Evolutionary conservation across 2,113 vertebrate genomes (phyloP), one percentile per base, ranked within the genome.

Genomic region (Gallinago media): DNA sequence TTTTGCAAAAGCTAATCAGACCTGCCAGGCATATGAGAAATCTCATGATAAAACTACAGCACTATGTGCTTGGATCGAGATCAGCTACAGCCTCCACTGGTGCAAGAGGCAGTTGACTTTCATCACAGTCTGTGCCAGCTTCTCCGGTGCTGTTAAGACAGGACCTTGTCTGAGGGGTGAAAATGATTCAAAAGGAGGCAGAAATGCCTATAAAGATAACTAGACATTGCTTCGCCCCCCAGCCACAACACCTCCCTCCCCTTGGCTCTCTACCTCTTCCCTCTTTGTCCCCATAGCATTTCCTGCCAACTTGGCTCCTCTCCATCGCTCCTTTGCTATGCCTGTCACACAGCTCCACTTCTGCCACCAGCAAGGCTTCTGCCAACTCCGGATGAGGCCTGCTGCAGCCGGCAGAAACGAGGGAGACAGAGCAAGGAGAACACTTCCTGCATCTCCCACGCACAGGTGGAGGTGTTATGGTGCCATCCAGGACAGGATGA

Each of bases 1-100:
- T 94, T 92, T 80, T 86, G 72, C 67, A 90, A 36, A 94, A 97
- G 65, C 78, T 92, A 86, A 93, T 92, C 85, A n/a, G 82, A 88
- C 71, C 59, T 84, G 85, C 61, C 82, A 92, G 72, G 72, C 75
- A 61, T 47, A 80, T 19, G 38, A 95, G 71, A 93, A 92, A 88
- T 17, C 79, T 84, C 0, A 7, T 56, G 85, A 88, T 86, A 94
- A 77, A 92, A 74, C 42, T 50, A 90, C 67, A 80, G 55, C 59
- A 74, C 4, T 52, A 38, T 84, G 27, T 27, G 52, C 46, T 85
- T 93, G 63, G 55, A 84, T 38, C 1, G 15, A 75, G 42, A 77
- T 71, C 67, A 86, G 68, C 78, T 66, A 89, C 55, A 58, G 55
- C 42, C 88, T 77, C 32, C 68, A 88, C 22, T 38, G 11, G 10